A percentile compares a stretch with the other conserved stretches of the same genome.
These are phyloP conservation scores for Eublepharis macularius DNA, from an alignment of 2,113 vertebrate genomes.

Conservation along the genomic window DNA sequence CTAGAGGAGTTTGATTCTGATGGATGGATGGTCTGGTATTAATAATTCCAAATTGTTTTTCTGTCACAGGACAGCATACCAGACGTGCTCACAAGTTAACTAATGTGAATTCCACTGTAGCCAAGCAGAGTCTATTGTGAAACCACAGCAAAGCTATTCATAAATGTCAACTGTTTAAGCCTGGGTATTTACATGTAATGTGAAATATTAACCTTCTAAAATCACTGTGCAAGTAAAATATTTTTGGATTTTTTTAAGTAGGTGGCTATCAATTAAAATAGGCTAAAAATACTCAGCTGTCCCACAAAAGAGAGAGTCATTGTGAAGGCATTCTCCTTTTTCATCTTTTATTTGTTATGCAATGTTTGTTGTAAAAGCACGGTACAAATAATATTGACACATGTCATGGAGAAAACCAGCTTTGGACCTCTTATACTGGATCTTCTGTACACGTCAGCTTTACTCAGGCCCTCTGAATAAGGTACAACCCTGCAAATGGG, in stretches of 20 bases:
- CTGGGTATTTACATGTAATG: slow-evolving; percentile 43
- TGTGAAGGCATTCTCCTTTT: not conserved
- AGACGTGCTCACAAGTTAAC: slow-evolving; percentile 50
- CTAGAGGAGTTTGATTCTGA: slow-evolving; percentile 46
- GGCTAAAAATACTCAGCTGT: not conserved
- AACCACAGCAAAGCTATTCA: slow-evolving; percentile 57
- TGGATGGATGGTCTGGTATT: slow-evolving; percentile 34
- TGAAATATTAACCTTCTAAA: slow-evolving; percentile 45
- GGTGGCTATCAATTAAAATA: not conserved
- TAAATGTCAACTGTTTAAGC: slow-evolving; percentile 56
- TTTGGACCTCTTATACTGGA: too few relatives aligned
- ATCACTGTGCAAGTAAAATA: slow-evolving; percentile 15
- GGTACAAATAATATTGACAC: too few relatives aligned
- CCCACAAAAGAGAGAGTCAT: not conserved
- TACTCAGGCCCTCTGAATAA: too few relatives aligned
- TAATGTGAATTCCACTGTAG: slow-evolving; percentile 56
- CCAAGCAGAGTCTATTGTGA: slow-evolving; percentile 62
- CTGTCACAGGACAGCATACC: slow-evolving; percentile 51
- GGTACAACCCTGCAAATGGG: too few relatives aligned
- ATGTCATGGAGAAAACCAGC: too few relatives aligned
- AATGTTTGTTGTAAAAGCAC: too few relatives aligned
- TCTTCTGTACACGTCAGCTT: too few relatives aligned
- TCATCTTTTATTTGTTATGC: not conserved
- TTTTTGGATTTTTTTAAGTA: slow-evolving; percentile 12
- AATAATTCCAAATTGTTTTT: slow-evolving; percentile 55